Percentiles rank a stretch among this genome's conserved stretches.
Conservation (phyloP, 2,888 invertebrate genomes). For the Agrenia bidenticulata region DNA sequence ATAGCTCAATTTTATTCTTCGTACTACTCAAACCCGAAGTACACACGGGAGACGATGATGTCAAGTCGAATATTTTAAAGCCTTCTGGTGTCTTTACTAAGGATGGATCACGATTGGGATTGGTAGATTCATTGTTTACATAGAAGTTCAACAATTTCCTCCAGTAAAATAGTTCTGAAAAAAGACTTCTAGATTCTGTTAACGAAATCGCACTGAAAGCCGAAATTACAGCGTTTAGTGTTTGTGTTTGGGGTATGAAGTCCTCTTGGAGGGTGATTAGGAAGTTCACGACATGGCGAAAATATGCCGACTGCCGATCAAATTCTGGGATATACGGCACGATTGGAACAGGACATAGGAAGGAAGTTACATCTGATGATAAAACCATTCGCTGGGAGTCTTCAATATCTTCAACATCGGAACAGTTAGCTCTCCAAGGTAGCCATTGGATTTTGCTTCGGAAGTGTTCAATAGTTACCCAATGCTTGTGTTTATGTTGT, state of each 20-base stretch:
- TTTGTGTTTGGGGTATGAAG: slow-evolving; percentile 48
- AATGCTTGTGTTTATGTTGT: slow-evolving; percentile 29
- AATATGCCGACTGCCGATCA: slow-evolving; percentile 40
- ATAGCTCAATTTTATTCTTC: background rate
- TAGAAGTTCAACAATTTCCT: slow-evolving; percentile 42
- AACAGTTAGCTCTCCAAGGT: slow-evolving; percentile 43
- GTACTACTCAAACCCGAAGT: background rate
- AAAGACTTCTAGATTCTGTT: slow-evolving; percentile 39
- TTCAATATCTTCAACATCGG: slow-evolving; percentile 44
- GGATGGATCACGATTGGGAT: background rate
- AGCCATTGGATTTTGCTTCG: slow-evolving; percentile 44
- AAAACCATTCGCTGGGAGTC: slow-evolving; percentile 41
- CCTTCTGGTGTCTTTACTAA: slow-evolving; percentile 43
- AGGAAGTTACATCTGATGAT: slow-evolving; percentile 31
- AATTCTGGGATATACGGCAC: slow-evolving; percentile 29
- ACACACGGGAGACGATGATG: background rate
- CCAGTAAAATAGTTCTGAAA: slow-evolving; percentile 50
- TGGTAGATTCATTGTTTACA: slow-evolving; percentile 4
- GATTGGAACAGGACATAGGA: slow-evolving; percentile 37
- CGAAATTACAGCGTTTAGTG: slow-evolving; percentile 39
- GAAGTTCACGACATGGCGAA: slow-evolving; percentile 46
- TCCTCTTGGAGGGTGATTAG: slow-evolving; percentile 45
- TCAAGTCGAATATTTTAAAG: slow-evolving; percentile 40
- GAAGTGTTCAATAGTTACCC: slow-evolving; percentile 41
- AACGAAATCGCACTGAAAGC: slow-evolving; percentile 37